Conservation (phyloP, 2,113 vertebrate species). For the Pongo pygmaeus region DNA sequence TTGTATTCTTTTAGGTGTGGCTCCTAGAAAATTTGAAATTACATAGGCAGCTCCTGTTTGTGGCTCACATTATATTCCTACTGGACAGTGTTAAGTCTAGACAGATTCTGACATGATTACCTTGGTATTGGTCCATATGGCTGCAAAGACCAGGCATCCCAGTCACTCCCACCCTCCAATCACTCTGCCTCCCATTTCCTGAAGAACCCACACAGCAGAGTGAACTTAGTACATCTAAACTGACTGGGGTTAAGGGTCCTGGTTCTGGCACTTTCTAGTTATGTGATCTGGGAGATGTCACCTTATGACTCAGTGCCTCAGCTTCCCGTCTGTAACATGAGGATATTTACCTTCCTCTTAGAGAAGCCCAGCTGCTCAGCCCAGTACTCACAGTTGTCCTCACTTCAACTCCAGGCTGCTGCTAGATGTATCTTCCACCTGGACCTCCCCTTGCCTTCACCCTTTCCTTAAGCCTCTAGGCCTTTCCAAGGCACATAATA, state of each 20-base stretch:
- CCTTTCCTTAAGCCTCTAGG: background rate
- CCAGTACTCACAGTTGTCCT: background rate
- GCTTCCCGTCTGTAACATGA: background rate
- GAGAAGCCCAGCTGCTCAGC: background rate
- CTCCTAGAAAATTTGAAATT: background rate
- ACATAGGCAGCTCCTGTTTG: background rate
- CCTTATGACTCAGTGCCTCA: background rate
- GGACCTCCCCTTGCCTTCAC: accelerated
- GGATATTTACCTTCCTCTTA: accelerated
- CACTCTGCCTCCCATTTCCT: background rate
- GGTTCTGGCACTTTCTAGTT: background rate
- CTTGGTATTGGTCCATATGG: background rate
- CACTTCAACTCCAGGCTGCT: background rate
- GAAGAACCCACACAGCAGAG: background rate
- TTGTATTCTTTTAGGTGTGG: background rate
- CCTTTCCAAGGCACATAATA: background rate
- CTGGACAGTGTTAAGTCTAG: background rate
- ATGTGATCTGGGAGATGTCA: too few relatives aligned
- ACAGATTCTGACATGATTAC: background rate
- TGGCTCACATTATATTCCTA: background rate
- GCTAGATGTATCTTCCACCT: background rate
- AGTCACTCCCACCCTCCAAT: background rate
- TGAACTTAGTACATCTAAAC: background rate
- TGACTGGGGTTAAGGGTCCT: background rate
- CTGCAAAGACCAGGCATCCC: background rate